Evolutionary conservation across 2,113 vertebrate genomes (phyloP).

Genomic region (Girardinichthys multiradiatus): DNA sequence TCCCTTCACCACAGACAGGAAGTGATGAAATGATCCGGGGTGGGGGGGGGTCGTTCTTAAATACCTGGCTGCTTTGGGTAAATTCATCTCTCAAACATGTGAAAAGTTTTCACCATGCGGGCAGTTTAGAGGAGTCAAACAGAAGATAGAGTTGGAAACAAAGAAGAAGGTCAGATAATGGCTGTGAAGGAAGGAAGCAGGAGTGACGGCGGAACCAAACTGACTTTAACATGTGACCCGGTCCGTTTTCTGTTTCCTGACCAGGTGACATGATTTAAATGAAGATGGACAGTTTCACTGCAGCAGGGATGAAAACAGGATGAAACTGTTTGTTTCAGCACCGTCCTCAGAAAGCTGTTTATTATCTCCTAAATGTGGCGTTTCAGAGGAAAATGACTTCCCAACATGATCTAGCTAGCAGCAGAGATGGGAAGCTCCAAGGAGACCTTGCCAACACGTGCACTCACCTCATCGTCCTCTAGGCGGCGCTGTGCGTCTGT

Average conservation of each 20-base stretch:
- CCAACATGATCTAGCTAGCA: no score
- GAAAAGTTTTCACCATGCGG: slow-evolving; percentile 77
- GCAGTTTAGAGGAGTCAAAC: slow-evolving; percentile 74
- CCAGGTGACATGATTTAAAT: background rate
- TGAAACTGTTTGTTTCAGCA: slow-evolving; percentile 46
- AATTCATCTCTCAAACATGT: slow-evolving; percentile 77
- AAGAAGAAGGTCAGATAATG: background rate
- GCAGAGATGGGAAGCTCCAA: no score
- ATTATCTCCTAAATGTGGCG: no score
- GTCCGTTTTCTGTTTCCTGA: background rate
- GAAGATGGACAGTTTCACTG: background rate
- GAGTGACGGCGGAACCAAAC: slow-evolving; percentile 20
- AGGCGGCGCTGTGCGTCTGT: slow-evolving; percentile 86
- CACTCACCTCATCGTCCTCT: slow-evolving; percentile 90
- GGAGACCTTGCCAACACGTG: no score
- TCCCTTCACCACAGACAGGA: slow-evolving; percentile 29
- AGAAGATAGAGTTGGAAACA: slow-evolving; percentile 78
- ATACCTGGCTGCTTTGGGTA: slow-evolving; percentile 80
- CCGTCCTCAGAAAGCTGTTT: background rate
- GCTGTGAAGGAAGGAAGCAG: slow-evolving; percentile 45
- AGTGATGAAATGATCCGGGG: slow-evolving; percentile 27
- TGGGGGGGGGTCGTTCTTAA: slow-evolving; percentile 55
- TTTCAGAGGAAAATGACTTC: no score
- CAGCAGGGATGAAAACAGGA: slow-evolving; percentile 12
- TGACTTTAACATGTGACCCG: no score